Conservation (phyloP, 2,113 vertebrate genomes). For the Tor tambroides region DNA sequence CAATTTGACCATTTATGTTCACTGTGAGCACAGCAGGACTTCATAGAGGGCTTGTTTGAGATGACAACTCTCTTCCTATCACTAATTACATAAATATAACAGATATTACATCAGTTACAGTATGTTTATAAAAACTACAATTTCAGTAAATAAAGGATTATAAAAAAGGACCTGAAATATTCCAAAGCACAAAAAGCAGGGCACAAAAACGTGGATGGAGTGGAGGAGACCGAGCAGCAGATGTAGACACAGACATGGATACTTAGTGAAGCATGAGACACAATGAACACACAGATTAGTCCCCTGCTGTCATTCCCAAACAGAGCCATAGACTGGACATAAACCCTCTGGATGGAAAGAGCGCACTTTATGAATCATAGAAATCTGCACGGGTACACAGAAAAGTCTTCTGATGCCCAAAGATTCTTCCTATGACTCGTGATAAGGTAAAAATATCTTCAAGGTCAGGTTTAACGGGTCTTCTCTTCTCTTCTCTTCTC, state of each 20-base stretch:
- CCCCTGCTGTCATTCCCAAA: neutral
- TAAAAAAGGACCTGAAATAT: neutral
- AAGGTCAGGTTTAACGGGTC: neutral
- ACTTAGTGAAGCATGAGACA: conserved; percentile 37
- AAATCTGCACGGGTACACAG: neutral
- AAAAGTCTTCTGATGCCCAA: neutral
- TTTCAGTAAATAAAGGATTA: neutral
- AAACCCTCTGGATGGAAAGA: neutral
- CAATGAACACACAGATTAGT: conserved; percentile 44
- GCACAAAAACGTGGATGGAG: conserved; percentile 16
- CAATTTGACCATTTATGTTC: conserved; percentile 27
- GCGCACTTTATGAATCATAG: neutral
- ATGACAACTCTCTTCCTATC: neutral
- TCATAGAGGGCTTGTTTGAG: neutral
- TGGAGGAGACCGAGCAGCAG: conserved; percentile 3
- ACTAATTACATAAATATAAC: conserved; percentile 5
- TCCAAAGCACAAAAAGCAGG: conserved; percentile 5
- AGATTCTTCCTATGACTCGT: neutral
- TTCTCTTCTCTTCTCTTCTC: neutral
- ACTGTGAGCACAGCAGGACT: neutral
- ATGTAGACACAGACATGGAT: conserved; percentile 35
- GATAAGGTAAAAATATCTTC: neutral
- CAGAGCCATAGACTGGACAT: conserved; percentile 7
- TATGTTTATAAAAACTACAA: neutral
- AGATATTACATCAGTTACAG: neutral